Base-by-base conservation (phyloP, 2,888 invertebrate species). In the Cenopis cana region DNA sequence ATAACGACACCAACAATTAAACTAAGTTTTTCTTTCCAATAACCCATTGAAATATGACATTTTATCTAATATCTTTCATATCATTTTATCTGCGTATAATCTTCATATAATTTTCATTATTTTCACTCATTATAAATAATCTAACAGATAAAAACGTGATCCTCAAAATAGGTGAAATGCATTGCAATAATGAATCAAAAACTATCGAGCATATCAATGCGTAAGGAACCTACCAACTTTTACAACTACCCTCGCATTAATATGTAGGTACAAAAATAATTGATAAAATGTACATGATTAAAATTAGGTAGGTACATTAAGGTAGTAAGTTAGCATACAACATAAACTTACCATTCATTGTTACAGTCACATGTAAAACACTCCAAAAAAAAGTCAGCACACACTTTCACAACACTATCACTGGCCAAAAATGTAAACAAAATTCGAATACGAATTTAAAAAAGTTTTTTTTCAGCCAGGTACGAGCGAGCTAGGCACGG, bases 361-460 rank as follows among this genome's bases (percentile, higher is more conserved):
- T 55, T 49, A 33, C 11, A 9, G 20, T 20, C 52, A 70, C 54
- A 24, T 50, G 50, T 60, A 70, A 60, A 17, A 14, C 60, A 55
- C 14, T 57, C 18, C 38, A 59, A 69, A n/a, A 66, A 36, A 38
- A 36, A 38, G 5, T 10, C 33, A 5, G 6, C 64, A 64, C 38
- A 14, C 68, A 68, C 68, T 24, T 17, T 54, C 70, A 70, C 70
- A 60, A 66, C 70, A 70, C 70, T 59, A 14, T 59, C 69, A 65
- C 69, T 59, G 69, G 52, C 65, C 59, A 41, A 59, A 54, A 38
- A 18, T 52, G 17, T 8, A 17, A n/a, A 1, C n/a, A 0, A 56
- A 56, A 46, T 5, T 49, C 17, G 6, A 64, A 36, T 24, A 56
- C 38, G 1, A 57, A 52, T 12, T 12, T 3, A 18, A 14, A 36